Base-by-base conservation (phyloP, 1,140 invertebrate species). In the Thereuonema tuberculata region DNA sequence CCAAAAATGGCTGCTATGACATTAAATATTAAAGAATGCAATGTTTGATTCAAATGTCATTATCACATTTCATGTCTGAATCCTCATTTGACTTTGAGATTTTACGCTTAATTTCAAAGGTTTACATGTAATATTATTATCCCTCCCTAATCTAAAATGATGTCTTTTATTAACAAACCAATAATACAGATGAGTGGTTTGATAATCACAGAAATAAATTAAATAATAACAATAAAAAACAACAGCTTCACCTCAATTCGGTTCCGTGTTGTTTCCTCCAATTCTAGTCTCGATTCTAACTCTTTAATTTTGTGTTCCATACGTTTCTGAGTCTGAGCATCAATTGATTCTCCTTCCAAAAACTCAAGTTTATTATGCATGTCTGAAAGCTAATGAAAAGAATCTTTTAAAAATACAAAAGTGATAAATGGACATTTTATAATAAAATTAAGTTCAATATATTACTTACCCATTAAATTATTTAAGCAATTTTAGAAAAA, bases 231-330 rank as follows among this genome's bases (percentile, higher is more conserved):
- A 12, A 47, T 59, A 64, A 48, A 15, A n/a, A n/a, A n/a, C n/a
- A n/a, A n/a, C 9, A 25, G 23, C 60, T 65, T 67, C 46, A 87
- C 84, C 75, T 95, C 91, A 1, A 92, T 71, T 27, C 90, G 81
- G 5, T 83, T 79, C 64, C 84, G 81, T 0, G 87, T 89, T 1
- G 89, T 90, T 67, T 85, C 83, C 69, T 96, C 92, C 56, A 95
- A 74, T 64, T 95, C 91, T 25, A 94, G 73, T 63, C 87, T 87
- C 1, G 87, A 89, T 70, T 95, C 91, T 47, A 95, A 74, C 68
- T 96, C 93, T 74, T 90, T 83, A 1, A 84, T 81, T 67, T 86
- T 86, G 64, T 87, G 78, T 70, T 92, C 87, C 56, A 89, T 77
- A 57, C 54, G 74, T 31, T 77, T 68, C 59, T 78, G 85, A 29